Conservation (phyloP, 2,113 vertebrate genomes). For the Calyptommatus sinebrachiatus region DNA sequence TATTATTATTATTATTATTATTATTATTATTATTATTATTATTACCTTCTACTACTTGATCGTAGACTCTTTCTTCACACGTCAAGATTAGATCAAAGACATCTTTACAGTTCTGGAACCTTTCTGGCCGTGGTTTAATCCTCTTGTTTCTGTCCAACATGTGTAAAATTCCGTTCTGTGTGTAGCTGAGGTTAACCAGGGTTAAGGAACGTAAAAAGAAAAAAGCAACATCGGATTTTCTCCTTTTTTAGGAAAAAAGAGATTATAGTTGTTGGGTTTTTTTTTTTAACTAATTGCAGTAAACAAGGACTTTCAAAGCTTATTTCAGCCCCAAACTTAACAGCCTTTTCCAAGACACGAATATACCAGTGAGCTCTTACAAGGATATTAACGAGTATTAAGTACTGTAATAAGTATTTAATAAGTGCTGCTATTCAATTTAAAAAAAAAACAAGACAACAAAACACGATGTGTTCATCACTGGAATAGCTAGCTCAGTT, state of each 20-base stretch:
- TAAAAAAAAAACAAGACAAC: no score
- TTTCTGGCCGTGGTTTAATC: conserved; percentile 93
- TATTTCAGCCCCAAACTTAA: not conserved
- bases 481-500: no score
- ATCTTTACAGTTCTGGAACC: conserved; percentile 96
- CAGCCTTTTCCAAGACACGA: not conserved
- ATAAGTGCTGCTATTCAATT: not conserved
- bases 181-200: conserved; percentile 81
- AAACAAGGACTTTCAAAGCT: not conserved
- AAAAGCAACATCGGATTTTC: not conserved
- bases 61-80: conserved; percentile 96
- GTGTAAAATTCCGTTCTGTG: conserved; percentile 97
- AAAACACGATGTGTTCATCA: no score
- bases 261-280: not conserved
- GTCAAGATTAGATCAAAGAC: conserved; percentile 97
- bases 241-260: not conserved
- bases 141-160: conserved; percentile 99
- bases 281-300: not conserved
- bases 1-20: no score
- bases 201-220: conserved; percentile 81
- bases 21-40: no score
- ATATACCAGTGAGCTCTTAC: not conserved
- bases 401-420: not conserved
- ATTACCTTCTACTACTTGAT: conserved; percentile 98
- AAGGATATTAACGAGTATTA: no score